phyloP scores from a whole-genome alignment of 2,888 invertebrate genomes.

The Microplitis manilae region DNA sequence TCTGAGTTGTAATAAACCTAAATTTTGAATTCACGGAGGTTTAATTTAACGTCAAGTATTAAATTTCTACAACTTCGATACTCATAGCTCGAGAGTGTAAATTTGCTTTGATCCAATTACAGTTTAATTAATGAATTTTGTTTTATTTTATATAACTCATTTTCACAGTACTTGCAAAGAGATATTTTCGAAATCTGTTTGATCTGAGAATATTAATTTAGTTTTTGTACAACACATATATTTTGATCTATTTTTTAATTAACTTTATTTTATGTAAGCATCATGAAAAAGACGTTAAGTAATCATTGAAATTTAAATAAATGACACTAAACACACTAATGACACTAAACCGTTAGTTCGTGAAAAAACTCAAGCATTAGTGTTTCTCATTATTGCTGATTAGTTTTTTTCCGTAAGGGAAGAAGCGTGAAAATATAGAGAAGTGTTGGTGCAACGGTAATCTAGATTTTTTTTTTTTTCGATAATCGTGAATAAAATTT shows the following conservation, averaged over 20 bases:
- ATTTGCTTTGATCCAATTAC: not conserved
- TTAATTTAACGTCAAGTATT: not conserved
- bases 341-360: too few species aligned
- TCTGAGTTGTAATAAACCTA: not conserved
- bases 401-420: too few species aligned
- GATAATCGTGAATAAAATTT: not conserved
- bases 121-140: not conserved
- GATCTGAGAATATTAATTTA: not conserved
- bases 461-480: not conserved
- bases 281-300: too few species aligned
- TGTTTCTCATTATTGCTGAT: too few species aligned
- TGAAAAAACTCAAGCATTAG: too few species aligned
- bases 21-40: not conserved
- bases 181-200: not conserved
- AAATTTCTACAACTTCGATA: slow-evolving; percentile 21
- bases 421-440: too few species aligned
- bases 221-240: too few species aligned
- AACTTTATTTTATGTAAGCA: too few species aligned
- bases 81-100: not conserved
- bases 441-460: too few species aligned
- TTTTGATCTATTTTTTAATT: too few species aligned
- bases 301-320: too few species aligned
- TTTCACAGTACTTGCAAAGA: not conserved
- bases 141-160: not conserved
- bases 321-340: too few species aligned